Conservation (phyloP, 2,113 vertebrate species). For the Rhinolophus sinicus region DNA sequence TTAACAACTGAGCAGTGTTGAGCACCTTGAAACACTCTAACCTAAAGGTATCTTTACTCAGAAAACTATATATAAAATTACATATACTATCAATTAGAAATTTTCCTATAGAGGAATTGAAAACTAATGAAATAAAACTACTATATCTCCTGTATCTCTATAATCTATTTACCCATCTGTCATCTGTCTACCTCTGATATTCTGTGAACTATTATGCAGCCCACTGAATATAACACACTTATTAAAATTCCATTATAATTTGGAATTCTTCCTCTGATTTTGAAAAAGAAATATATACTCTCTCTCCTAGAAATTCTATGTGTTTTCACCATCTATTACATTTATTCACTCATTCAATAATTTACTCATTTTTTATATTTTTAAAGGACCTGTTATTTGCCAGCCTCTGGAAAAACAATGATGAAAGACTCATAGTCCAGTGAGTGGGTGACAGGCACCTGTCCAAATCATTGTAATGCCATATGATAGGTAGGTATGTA, state of each 20-base stretch:
- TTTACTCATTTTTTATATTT: neutral
- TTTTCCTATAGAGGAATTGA: neutral
- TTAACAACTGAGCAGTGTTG: neutral
- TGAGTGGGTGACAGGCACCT: neutral
- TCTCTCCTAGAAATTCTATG: neutral
- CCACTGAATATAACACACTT: neutral
- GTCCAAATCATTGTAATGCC: neutral
- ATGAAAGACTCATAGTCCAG: neutral
- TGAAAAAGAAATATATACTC: neutral
- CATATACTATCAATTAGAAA: neutral
- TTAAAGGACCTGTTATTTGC: slow-evolving; percentile 11
- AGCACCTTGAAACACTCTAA: neutral
- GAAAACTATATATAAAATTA: neutral
- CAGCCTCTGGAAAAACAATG: neutral
- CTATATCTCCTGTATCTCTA: neutral
- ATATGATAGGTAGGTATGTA: neutral
- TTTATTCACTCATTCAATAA: neutral
- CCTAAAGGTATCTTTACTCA: neutral
- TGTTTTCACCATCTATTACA: neutral
- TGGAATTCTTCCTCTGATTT: neutral
- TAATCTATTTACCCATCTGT: neutral
- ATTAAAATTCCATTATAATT: neutral
- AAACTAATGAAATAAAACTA: neutral
- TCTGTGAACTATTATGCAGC: neutral
- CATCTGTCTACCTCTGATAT: neutral